phyloP scores from a whole-genome alignment of 2,888 invertebrate species.

The Odontocolon sp. region DNA sequence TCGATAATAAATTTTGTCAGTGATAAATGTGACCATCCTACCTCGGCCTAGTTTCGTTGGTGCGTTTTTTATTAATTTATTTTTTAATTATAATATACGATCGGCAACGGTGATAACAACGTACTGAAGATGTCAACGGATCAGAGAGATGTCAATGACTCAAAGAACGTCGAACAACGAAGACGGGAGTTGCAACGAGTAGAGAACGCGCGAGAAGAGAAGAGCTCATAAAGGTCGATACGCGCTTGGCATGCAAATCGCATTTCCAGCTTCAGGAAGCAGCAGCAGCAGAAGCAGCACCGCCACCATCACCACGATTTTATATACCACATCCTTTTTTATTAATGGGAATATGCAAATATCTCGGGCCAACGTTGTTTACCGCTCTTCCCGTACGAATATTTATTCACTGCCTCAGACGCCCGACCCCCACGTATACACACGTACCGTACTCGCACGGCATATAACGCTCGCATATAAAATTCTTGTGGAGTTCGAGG shows the following conservation, averaged over 20 bases:
- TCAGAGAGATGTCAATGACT: constrained; percentile 19
- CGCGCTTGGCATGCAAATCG: constrained; percentile 58
- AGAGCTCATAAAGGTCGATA: constrained; percentile 59
- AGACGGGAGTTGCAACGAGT: constrained; percentile 7
- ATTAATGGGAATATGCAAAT: constrained; percentile 74
- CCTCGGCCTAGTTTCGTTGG: not conserved
- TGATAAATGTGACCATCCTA: not conserved
- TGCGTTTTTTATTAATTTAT: not conserved
- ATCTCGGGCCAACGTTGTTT: constrained; percentile 64
- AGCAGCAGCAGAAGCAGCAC: constrained; percentile 4
- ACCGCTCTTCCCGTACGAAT: constrained; percentile 56
- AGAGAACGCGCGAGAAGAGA: constrained; percentile 22
- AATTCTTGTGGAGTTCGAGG: constrained; percentile 33
- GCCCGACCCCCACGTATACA: constrained; percentile 4
- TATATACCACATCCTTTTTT: constrained; percentile 55
- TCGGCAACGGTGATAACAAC: constrained; percentile 4
- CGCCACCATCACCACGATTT: constrained; percentile 37
- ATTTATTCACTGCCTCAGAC: constrained; percentile 47
- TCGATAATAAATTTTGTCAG: not conserved
- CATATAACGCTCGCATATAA: constrained; percentile 30
- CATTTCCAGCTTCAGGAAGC: constrained; percentile 22
- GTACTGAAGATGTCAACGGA: constrained; percentile 19
- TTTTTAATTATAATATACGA: not conserved
- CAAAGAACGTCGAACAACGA: constrained; percentile 25
- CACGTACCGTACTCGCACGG: constrained; percentile 1